phyloP scores from a whole-genome alignment of 2,888 invertebrate species.

The Barypeithes pellucidus region DNA sequence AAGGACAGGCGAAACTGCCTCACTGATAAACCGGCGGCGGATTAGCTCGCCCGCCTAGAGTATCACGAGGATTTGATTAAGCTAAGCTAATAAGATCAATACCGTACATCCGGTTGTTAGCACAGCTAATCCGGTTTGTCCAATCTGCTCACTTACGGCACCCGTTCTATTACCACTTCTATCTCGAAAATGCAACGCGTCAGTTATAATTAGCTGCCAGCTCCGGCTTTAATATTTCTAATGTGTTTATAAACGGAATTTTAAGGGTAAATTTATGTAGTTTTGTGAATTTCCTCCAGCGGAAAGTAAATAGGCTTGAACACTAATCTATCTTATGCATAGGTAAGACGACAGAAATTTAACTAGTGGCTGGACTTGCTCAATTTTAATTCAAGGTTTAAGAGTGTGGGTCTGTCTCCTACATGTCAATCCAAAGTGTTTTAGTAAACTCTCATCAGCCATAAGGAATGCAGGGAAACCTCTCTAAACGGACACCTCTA shows the following conservation, averaged over 20 bases:
- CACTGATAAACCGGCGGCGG: slow-evolving; percentile 47
- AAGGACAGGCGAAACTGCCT: slow-evolving; percentile 46
- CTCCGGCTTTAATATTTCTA: slow-evolving; percentile 8
- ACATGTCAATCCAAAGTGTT: too few relatives aligned
- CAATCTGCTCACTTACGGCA: slow-evolving; percentile 59
- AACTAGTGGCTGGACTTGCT: too few relatives aligned
- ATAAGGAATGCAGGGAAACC: too few relatives aligned
- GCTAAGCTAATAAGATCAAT: slow-evolving; percentile 62
- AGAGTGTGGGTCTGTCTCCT: too few relatives aligned
- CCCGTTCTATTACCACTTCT: slow-evolving; percentile 52
- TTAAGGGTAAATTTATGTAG: too few relatives aligned
- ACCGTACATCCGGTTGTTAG: slow-evolving; percentile 60
- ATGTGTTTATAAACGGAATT: slow-evolving; percentile 2
- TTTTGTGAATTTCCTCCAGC: too few relatives aligned
- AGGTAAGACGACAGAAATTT: too few relatives aligned
- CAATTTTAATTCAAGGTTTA: too few relatives aligned
- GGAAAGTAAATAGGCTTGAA: too few relatives aligned
- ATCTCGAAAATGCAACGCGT: slow-evolving; percentile 43
- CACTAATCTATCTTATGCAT: too few relatives aligned
- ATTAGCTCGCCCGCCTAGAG: slow-evolving; percentile 44
- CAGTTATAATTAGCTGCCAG: slow-evolving; percentile 5
- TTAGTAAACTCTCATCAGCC: too few relatives aligned
- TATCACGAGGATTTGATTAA: slow-evolving; percentile 61
- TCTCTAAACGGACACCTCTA: too few relatives aligned
- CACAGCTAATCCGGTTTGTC: slow-evolving; percentile 59